Base-by-base conservation (phyloP, 2,888 invertebrate species). In the Parnassius glacialis region DNA sequence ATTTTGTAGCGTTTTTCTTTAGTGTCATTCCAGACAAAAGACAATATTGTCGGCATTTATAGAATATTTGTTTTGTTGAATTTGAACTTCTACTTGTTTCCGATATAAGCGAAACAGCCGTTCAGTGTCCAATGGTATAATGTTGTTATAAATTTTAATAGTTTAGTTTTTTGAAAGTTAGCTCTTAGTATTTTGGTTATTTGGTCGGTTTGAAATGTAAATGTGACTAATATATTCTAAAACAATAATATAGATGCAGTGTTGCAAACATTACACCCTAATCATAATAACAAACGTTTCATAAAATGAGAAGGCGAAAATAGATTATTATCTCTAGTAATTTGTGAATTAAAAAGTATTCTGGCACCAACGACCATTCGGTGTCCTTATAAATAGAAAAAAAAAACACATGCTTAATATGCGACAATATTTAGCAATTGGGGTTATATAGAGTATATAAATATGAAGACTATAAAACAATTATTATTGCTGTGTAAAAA, bases 21-120 rank as follows among this genome's bases (percentile, higher is more conserved):
- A 84, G 87, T 87, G 87, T 91, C 90, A 91, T 91, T 91, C 90
- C 90, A 90, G 87, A 87, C 85, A 90, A 91, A 90, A 91, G 90
- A 90, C 90, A 90, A 83, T 82, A 78, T 86, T 88, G 90, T 89
- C 90, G 82, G 90, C 90, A 91, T 91, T 91, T 91, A 91, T 91
- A 89, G 87, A 78, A 80, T 86, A 86, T 83, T 83, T 85, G 83
- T 81, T 73, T 67, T 66, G 65, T 70, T 69, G 64, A 68, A 70
- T 61, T 65, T 65, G 62, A 68, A 69, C 65, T 64, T 64, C 64
- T 69, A 69, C 54, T 66, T 63, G 69, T 76, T 79, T 79, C 74
- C 68, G 72, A 76, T 76, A 76, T 70, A 73, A 74, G 76, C 79
- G 73, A 76, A 76, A 75, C 78, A 78, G 55, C 73, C 75, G 73